Conservation (phyloP, 2,113 vertebrate species). For the Seriola aureovittata region DNA sequence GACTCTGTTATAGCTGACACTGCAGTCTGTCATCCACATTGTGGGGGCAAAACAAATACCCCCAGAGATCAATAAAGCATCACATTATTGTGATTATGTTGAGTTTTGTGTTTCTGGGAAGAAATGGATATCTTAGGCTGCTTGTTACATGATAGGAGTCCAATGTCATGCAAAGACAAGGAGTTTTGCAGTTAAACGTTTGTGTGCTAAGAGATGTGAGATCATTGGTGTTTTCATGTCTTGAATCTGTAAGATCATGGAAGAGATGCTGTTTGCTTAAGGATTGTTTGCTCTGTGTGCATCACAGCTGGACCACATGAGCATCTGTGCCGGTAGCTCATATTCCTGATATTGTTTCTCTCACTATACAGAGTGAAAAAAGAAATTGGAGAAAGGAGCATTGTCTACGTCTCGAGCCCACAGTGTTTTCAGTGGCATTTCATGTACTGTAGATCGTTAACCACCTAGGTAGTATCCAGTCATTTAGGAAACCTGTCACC, state of each 20-base stretch:
- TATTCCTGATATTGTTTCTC: neutral
- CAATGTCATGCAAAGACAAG: conserved; percentile 51
- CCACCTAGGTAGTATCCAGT: too few species aligned
- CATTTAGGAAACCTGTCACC: too few species aligned
- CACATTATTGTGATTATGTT: conserved; percentile 31
- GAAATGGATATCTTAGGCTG: conserved; percentile 11
- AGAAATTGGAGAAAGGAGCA: neutral
- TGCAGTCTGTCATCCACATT: conserved; percentile 16
- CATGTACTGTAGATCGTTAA: too few species aligned
- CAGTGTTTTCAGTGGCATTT: too few species aligned
- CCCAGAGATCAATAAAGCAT: conserved; percentile 51
- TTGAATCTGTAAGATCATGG: neutral
- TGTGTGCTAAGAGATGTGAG: neutral
- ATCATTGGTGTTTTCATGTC: neutral
- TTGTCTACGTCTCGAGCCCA: too few species aligned
- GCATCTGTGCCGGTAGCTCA: neutral
- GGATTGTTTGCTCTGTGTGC: neutral
- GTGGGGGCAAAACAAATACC: conserved; percentile 5
- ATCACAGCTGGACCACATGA: neutral
- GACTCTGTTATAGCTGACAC: conserved; percentile 24
- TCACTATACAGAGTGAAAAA: neutral
- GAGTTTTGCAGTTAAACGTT: neutral
- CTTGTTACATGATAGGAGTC: conserved; percentile 31
- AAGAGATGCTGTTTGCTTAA: conserved; percentile 1
- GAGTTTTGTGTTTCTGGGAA: conserved; percentile 37